Evolutionary conservation across 2,797 vertebrate genomes (phyloP).

Genomic region (Acropternis orthonyx): DNA sequence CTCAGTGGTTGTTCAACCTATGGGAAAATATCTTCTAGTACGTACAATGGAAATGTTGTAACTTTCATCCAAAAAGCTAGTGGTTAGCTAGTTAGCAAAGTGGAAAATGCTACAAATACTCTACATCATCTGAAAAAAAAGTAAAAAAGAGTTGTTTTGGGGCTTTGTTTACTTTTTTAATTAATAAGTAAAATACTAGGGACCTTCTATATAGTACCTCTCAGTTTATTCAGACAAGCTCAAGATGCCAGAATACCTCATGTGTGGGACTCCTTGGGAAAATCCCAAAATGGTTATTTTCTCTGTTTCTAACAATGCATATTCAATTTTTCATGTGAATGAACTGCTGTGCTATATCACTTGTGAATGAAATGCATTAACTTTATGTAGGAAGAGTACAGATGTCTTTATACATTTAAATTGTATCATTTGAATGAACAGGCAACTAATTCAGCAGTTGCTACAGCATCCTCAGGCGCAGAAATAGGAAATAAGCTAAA

Average conservation of each 20-base stretch:
- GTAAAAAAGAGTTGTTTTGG: background rate
- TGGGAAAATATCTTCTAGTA: constrained; percentile 6
- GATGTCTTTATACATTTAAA: background rate
- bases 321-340: background rate
- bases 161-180: background rate
- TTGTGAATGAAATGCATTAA: background rate
- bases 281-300: background rate
- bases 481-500: background rate
- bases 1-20: constrained; percentile 96
- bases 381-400: background rate
- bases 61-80: background rate
- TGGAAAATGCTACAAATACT: background rate
- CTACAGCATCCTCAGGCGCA: background rate
- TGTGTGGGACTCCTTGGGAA: background rate
- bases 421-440: background rate
- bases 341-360: background rate
- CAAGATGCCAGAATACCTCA: background rate
- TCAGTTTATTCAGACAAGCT: background rate
- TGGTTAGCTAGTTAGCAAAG: background rate
- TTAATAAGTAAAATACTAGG: background rate
- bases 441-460: background rate
- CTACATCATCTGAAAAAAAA: background rate
- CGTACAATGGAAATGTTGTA: background rate
- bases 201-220: background rate
- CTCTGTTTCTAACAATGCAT: background rate